Conservation (phyloP, 2,797 vertebrate species). For the Gallinago solitaria region DNA sequence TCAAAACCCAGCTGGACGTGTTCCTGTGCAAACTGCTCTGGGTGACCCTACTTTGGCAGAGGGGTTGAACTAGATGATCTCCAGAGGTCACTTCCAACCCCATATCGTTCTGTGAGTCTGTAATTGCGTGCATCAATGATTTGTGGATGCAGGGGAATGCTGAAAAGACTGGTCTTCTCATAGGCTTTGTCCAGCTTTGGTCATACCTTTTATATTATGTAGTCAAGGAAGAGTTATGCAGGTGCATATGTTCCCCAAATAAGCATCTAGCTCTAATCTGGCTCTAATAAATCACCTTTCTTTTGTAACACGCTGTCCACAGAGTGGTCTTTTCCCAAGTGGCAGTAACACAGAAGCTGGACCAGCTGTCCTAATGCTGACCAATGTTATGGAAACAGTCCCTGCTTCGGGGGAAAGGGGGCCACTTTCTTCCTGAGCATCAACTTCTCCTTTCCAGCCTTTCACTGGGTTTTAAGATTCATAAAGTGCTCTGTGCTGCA, state of each 20-base stretch:
- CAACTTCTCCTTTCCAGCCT: background rate
- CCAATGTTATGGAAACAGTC: background rate
- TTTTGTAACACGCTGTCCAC: background rate
- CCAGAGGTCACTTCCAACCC: too few relatives aligned
- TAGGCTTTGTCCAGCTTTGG: background rate
- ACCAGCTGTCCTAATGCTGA: background rate
- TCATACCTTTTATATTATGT: background rate
- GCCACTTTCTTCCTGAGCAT: background rate
- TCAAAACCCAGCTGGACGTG: too few relatives aligned
- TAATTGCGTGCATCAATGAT: background rate
- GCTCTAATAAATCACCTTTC: background rate
- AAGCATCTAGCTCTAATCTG: background rate
- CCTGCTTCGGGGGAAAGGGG: background rate
- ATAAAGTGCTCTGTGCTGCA: rapidly evolving
- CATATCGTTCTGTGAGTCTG: too few relatives aligned
- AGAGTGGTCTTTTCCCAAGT: background rate
- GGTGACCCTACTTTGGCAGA: too few relatives aligned
- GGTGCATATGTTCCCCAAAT: background rate
- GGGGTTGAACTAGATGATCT: too few relatives aligned
- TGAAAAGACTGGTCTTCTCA: background rate
- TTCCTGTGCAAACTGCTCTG: too few relatives aligned
- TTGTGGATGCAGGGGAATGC: background rate
- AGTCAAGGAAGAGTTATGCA: background rate
- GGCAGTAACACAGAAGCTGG: background rate
- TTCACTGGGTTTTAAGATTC: background rate